Conservation (phyloP, 2,113 vertebrate genomes). For the Limanda limanda region DNA sequence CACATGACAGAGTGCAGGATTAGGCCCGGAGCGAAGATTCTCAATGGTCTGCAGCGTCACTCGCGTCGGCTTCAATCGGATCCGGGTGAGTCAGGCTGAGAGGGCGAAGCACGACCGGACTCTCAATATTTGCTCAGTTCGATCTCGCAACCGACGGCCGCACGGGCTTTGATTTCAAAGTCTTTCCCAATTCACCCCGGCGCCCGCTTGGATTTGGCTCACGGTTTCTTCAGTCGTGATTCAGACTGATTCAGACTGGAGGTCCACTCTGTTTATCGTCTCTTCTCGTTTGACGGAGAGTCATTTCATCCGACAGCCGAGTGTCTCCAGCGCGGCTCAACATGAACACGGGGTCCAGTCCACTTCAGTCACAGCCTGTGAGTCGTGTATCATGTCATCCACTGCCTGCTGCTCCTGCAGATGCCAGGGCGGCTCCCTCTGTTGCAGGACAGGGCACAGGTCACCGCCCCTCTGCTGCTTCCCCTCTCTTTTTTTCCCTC, state of each 20-base stretch:
- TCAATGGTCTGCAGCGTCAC: slow-evolving; percentile 26
- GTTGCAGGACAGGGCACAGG: slow-evolving; percentile 56
- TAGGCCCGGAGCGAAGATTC: slow-evolving; percentile 52
- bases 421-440: slow-evolving; percentile 66
- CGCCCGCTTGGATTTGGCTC: slow-evolving; percentile 42
- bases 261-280: slow-evolving; percentile 58
- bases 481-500: neutral
- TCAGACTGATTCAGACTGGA: slow-evolving; percentile 56
- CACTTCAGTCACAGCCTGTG: slow-evolving; percentile 54
- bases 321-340: slow-evolving; percentile 52
- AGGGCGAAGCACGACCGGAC: slow-evolving; percentile 36
- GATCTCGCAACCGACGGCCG: slow-evolving; percentile 8
- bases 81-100: slow-evolving; percentile 28
- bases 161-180: slow-evolving; percentile 29
- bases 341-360: slow-evolving; percentile 37
- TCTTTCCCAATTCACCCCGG: slow-evolving; percentile 27
- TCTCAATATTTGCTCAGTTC: slow-evolving; percentile 41
- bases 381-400: slow-evolving; percentile 64
- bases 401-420: slow-evolving; percentile 69
- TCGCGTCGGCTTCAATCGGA: slow-evolving; percentile 48
- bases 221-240: slow-evolving; percentile 36
- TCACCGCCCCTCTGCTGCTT: slow-evolving; percentile 48
- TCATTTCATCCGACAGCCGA: slow-evolving; percentile 57
- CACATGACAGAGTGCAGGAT: slow-evolving; percentile 60
- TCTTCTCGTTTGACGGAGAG: slow-evolving; percentile 54